Percentiles rank a stretch among this genome's conserved stretches.
These are phyloP conservation scores for Elephantulus edwardii DNA, from an alignment of 2,113 vertebrate genomes.

Conservation along the genomic window DNA sequence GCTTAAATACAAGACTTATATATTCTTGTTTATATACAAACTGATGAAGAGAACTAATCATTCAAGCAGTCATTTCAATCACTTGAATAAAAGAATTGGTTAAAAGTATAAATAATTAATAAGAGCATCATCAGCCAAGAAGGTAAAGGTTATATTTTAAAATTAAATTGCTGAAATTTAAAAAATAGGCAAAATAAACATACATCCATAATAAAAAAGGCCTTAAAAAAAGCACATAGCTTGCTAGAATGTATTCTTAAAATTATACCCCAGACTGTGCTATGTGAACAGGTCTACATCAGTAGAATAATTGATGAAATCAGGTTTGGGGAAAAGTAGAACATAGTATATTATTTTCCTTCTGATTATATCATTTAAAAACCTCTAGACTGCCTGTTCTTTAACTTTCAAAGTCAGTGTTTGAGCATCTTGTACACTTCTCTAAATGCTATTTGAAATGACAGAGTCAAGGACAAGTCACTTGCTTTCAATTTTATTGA, in stretches of 20 bases:
- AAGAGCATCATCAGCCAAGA: not conserved
- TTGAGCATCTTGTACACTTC: not conserved
- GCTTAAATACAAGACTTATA: not conserved
- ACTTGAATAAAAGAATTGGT: slow-evolving; percentile 21
- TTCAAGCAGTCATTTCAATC: slow-evolving; percentile 37
- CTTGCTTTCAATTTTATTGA: too few species aligned
- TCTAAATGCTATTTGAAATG: not conserved
- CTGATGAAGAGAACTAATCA: slow-evolving; percentile 29
- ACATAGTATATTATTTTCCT: not conserved
- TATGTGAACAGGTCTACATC: not conserved
- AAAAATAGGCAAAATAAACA: slow-evolving; percentile 24
- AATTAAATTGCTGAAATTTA: not conserved
- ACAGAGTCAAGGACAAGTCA: not conserved
- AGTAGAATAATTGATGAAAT: not conserved
- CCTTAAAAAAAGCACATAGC: not conserved
- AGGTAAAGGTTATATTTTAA: slow-evolving; percentile 44
- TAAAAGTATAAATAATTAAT: slow-evolving; percentile 45
- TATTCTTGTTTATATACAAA: slow-evolving; percentile 17
- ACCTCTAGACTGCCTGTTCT: not conserved
- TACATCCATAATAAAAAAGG: not conserved
- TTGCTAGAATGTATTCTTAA: slow-evolving; percentile 2
- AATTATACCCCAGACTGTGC: not conserved
- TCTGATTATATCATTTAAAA: not conserved
- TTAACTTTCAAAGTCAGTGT: not conserved
- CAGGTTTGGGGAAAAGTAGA: not conserved